Base-by-base conservation (phyloP, 2,113 vertebrate genomes). In the Poeciliopsis retropinna region DNA sequence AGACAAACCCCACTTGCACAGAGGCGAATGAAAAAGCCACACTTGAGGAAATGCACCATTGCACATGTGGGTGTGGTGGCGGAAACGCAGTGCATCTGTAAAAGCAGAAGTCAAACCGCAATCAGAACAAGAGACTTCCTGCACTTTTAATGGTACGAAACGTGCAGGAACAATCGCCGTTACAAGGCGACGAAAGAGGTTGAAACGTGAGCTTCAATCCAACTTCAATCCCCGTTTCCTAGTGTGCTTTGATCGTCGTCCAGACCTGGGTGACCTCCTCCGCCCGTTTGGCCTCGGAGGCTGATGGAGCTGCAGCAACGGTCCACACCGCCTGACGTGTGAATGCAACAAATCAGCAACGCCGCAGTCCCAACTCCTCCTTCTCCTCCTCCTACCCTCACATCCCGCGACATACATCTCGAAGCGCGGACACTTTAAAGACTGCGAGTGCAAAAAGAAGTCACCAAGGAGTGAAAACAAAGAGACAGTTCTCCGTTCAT, bases 381-480 rank as follows among this genome's bases (percentile, higher is more conserved):
- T 79, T 47, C 76, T 69, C 66, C 78, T 82, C 75, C 76, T 82
- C 28, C 76, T 64, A 44, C 79, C 78, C 80, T 79, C 72, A 88
- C 80, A 85, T 78, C 80, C 67, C 47, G 57, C 47, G 51, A 78
- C 78, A 88, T 83, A 80, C 74, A 81, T 81, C 80, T 70, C 66
- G 34, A 54, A 70, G 63, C 30, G 62, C 54, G 75, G 69, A 92
- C 73, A 60, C 61, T 82, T 85, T 74, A 78, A 83, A 81, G 77
- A 81, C 68, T 60, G 44, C 34, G 19, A 65, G 78, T 29, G 32
- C 2, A 61, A 85, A 37, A 87, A 82, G 74, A 80, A 73, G 84
- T 80, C 62, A 87, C 73, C 67, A 74, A 62, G 77, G 66, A 81
- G 76, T 51, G 28, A 70, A 75, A 72, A 90, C 87, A 92, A 90